Percentiles rank a stretch among this genome's conserved stretches.
phyloP scores from a whole-genome alignment of 1,140 invertebrate species.

The Cepaea nemoralis region DNA sequence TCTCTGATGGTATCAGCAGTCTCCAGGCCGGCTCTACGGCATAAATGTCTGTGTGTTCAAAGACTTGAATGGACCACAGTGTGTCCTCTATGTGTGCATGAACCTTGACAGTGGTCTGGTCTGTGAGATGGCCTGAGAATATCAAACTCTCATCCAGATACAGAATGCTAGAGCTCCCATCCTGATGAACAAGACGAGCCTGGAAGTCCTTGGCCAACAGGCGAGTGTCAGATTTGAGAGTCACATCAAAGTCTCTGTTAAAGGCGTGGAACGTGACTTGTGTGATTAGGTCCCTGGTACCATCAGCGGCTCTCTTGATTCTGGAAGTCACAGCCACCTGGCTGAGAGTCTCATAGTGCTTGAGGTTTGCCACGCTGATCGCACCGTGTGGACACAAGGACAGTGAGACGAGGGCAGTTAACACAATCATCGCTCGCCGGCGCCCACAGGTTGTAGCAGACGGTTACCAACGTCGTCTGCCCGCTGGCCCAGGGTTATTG shows the following conservation, averaged over 20 bases:
- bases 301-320: no score
- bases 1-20: background rate
- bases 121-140: constrained; percentile 1
- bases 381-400: no score
- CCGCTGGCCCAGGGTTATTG: no score
- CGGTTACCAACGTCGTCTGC: no score
- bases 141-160: background rate
- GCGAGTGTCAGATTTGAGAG: background rate
- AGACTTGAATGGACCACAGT: background rate
- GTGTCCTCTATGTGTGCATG: background rate
- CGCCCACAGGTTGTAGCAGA: no score
- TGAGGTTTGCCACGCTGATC: no score
- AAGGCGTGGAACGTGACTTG: no score
- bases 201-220: background rate
- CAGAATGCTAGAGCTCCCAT: background rate
- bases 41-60: background rate
- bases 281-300: no score
- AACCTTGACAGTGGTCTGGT: background rate
- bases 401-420: no score
- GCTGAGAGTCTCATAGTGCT: no score
- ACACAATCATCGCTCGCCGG: no score
- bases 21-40: background rate
- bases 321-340: no score
- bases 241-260: constrained; percentile 1
- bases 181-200: background rate